Evolutionary conservation across 2,113 vertebrate genomes (phyloP), one percentile per base, ranked within the genome.

Genomic region (Phyllostomus hastatus): DNA sequence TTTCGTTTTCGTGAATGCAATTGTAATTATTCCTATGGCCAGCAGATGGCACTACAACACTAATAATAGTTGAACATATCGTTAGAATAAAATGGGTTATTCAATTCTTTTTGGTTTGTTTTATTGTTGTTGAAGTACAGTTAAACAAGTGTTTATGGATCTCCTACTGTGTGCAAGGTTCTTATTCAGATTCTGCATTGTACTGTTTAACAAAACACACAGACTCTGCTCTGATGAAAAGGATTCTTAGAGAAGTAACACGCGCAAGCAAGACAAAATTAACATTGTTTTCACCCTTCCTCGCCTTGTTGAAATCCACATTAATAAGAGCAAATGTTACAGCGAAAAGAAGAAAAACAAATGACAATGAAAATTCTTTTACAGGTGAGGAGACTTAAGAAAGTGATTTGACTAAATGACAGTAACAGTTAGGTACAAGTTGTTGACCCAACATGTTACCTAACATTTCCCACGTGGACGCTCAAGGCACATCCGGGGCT

Each of bases 11-110:
- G 35, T 0, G 2, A 5, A 57, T 54, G 12, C 54, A 52, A 16
- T 43, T 92, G 93, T 69, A 94, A 91, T 82, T 82, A 79, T 54
- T 50, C 14, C 24, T 3, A 0, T 50, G 6, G 48, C 94, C 97
- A 96, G 96, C 61, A 98, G 97, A 75, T 94, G 97, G 97, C 96
- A 86, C 1, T n/a, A 14, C 15, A 57, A 10, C 19, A 95, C 43
- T 79, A 90, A 10, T 64, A 73, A 95, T 90, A 31, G 14, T 41
- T 50, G 5, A 33, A 19, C 11, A 19, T 50, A 19, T 6, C 14
- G 0, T 48, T 50, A 6, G n/a, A 1, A 1, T n/a, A 20, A 41
- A 19, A 10, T 11, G 4, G 16, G 7, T 80, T 28, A 3, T 5
- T 85, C 31, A 38, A 7, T 28, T 61, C 67, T 88, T 46, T 59